Percentiles rank a stretch among this genome's conserved stretches.
Conservation (phyloP, 2,113 vertebrate species). For the Orthonyx spaldingii region DNA sequence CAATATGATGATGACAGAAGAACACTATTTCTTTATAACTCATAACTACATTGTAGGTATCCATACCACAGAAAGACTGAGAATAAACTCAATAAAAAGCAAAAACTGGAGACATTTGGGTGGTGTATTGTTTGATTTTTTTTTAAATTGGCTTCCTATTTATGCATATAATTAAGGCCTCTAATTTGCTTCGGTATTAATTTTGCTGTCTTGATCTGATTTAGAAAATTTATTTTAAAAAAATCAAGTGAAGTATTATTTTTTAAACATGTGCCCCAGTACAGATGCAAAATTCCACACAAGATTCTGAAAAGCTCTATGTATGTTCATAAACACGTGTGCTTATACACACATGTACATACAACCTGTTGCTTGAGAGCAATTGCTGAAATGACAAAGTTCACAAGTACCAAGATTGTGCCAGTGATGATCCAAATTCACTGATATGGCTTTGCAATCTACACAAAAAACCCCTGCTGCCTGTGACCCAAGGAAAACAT, state of each 20-base stretch:
- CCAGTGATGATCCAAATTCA: neutral
- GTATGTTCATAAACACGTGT: accelerated
- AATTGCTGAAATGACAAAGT: neutral
- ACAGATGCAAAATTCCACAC: neutral
- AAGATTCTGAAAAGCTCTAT: neutral
- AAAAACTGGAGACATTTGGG: neutral
- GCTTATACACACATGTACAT: neutral
- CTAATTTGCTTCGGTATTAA: neutral
- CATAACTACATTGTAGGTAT: neutral
- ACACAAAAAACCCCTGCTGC: neutral
- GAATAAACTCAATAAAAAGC: neutral
- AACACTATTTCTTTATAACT: neutral
- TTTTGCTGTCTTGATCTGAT: neutral
- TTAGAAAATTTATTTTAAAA: neutral
- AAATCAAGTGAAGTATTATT: neutral
- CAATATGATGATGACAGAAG: neutral
- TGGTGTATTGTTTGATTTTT: neutral
- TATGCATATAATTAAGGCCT: neutral
- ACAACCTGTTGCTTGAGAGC: neutral
- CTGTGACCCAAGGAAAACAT: neutral
- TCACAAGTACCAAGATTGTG: neutral
- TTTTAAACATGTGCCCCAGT: neutral
- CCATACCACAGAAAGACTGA: neutral
- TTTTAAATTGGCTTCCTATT: neutral
- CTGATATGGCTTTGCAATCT: neutral